Evolutionary conservation across 2,797 vertebrate species (phyloP), one percentile per base, ranked within the genome.

Genomic region (Siniperca scherzeri): DNA sequence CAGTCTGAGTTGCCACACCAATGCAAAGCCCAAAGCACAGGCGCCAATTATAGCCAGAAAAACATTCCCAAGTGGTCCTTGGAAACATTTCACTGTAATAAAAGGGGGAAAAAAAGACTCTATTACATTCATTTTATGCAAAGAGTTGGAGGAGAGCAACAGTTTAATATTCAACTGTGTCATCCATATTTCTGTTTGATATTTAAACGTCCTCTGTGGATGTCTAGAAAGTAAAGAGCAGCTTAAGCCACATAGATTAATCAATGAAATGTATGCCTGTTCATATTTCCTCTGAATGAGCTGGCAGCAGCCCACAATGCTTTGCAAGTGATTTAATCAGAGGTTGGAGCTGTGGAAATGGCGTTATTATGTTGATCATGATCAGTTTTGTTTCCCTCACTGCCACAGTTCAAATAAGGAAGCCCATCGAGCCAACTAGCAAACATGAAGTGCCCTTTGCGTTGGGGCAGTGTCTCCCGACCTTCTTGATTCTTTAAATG

Each of bases 111-210:
- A 74, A 70, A 70, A 84, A 72, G 27, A 59, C 77, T 67, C 74
- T 71, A 48, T 81, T 77, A 70, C 84, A 79, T 87, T 87, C 84
- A 87, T 89, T 89, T 82, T 79, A 88, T 90, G 73, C 77, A 67
- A 74, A 83, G 82, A 83, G 64, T 72, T 88, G 82, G 78, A 89
- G 67, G 64, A 74, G 77, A 88, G 77, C 70, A 74, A 64, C 53
- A 17, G 67, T 90, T 92, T 89, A 81, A 88, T 90, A 87, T 89
- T 93, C 76, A 87, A 78, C 70, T 36, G 64, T 85, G 74, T 91
- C 89, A 86, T 94, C 85, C 82, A 92, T 86, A 87, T 88, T 93
- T 90, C 88, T 87, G 83, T 93, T 93, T 93, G 86, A 92, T 92
- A 89, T 90, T 91, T 91, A 86, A 87, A 87, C 78, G 74, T 91